Evolutionary conservation across 2,113 vertebrate genomes (phyloP).

Genomic region (Urocynchramus pylzowi): DNA sequence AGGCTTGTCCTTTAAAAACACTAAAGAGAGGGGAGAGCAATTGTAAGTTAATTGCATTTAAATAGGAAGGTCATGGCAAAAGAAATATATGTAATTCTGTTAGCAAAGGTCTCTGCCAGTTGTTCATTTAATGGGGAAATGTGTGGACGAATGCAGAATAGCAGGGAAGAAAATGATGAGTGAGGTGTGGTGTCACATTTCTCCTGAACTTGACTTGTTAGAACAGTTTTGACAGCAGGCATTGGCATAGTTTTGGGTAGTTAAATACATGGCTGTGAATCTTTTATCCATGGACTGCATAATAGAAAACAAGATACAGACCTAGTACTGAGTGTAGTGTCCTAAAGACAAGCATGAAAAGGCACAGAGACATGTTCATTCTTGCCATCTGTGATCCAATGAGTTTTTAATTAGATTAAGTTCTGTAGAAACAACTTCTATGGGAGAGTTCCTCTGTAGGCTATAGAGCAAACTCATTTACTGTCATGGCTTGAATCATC

Average conservation of each 20-base stretch:
- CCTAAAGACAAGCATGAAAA: background rate
- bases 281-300: background rate
- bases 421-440: background rate
- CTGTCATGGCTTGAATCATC: background rate
- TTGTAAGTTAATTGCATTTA: background rate
- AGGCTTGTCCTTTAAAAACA: background rate
- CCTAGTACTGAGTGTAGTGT: background rate
- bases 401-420: conserved; percentile 22
- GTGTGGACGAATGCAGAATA: background rate
- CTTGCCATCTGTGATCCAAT: background rate
- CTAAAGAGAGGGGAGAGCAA: background rate
- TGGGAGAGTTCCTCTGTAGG: background rate
- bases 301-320: background rate
- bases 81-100: background rate
- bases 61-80: background rate
- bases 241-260: background rate
- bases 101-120: background rate
- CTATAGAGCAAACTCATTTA: background rate
- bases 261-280: background rate
- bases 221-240: background rate
- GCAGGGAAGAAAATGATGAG: background rate
- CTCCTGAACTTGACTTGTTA: background rate
- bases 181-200: background rate
- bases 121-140: background rate
- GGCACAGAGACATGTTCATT: background rate